Evolutionary conservation across 2,888 invertebrate species (phyloP).

Genomic region (Drosophila neutralis): DNA sequence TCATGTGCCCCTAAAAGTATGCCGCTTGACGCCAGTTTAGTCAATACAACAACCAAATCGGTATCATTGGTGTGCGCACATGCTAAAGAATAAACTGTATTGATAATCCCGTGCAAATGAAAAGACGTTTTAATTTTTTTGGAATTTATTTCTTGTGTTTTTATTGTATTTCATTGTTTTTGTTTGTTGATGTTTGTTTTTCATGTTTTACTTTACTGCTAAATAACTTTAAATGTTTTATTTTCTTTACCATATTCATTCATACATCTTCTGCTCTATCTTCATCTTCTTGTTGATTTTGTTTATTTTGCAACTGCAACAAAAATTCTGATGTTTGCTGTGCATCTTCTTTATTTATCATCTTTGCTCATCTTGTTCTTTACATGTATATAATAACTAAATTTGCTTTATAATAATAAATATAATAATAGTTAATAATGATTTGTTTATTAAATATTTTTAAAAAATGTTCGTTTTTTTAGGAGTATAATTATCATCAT

Average conservation of each 20-base stretch:
- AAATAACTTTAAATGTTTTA: conserved; percentile 81
- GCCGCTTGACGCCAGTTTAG: background rate
- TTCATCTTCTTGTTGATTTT: conserved; percentile 30
- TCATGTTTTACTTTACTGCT: conserved; percentile 73
- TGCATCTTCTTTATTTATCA: conserved; percentile 60
- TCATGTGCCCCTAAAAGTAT: background rate
- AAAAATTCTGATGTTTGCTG: conserved; percentile 55
- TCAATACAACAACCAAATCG: background rate
- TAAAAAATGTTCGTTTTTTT: conserved; percentile 75
- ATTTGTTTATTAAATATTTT: conserved; percentile 80
- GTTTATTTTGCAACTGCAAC: conserved; percentile 45
- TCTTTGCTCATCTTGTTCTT: conserved; percentile 66
- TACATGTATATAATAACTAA: conserved; percentile 77
- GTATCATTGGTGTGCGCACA: background rate
- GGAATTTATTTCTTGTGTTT: conserved; percentile 73
- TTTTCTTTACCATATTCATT: conserved; percentile 69
- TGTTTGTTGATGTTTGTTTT: conserved; percentile 63
- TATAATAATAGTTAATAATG: conserved; percentile 79
- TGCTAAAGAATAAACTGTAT: background rate
- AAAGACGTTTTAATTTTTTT: conserved; percentile 44
- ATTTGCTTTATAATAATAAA: conserved; percentile 76
- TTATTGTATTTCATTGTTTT: conserved; percentile 79
- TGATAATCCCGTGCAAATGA: conserved; percentile 1
- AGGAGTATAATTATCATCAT: conserved; percentile 77
- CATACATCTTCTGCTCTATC: conserved; percentile 35